Percentiles rank a stretch among this genome's conserved stretches.
Conservation (phyloP, 1,140 invertebrate species). For the Protaetia brevitarsis region DNA sequence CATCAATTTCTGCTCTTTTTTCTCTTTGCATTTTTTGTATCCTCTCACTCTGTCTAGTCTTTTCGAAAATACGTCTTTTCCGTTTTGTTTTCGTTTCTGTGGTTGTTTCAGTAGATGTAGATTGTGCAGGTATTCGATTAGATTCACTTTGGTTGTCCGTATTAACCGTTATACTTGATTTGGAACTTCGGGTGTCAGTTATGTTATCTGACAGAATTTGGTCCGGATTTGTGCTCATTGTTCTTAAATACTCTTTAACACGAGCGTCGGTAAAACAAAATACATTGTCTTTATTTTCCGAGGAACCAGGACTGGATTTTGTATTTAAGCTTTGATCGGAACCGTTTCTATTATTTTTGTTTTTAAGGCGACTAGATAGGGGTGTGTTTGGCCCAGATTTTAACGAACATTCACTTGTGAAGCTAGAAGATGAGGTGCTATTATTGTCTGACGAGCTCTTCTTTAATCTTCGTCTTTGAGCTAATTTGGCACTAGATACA, state of each 20-base stretch:
- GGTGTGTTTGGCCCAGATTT: conserved; percentile 37
- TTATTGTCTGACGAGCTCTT: conserved; percentile 53
- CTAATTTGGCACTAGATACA: conserved; percentile 67
- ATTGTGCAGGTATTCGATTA: not conserved
- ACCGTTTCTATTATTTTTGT: conserved; percentile 23
- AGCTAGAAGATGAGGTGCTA: conserved; percentile 43
- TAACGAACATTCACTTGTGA: conserved; percentile 43
- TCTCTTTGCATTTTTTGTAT: conserved; percentile 33
- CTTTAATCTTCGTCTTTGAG: conserved; percentile 66
- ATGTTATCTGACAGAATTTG: conserved; percentile 1
- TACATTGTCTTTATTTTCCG: conserved; percentile 36
- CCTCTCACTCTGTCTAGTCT: conserved; percentile 44
- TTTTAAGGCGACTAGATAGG: conserved; percentile 36
- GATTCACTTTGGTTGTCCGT: conserved; percentile 24
- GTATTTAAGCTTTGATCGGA: conserved; percentile 6
- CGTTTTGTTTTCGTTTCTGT: conserved; percentile 34
- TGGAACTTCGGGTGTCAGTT: not conserved
- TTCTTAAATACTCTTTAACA: conserved; percentile 39
- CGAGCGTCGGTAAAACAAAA: conserved; percentile 39
- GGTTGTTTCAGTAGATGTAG: conserved; percentile 29
- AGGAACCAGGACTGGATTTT: conserved; percentile 24
- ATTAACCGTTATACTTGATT: conserved; percentile 24
- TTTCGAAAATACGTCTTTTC: conserved; percentile 38
- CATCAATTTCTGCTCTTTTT: conserved; percentile 42
- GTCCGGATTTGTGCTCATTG: conserved; percentile 36